These are phyloP conservation scores for Autographa gamma DNA, from an alignment of 2,888 invertebrate genomes.

Conservation along the genomic window DNA sequence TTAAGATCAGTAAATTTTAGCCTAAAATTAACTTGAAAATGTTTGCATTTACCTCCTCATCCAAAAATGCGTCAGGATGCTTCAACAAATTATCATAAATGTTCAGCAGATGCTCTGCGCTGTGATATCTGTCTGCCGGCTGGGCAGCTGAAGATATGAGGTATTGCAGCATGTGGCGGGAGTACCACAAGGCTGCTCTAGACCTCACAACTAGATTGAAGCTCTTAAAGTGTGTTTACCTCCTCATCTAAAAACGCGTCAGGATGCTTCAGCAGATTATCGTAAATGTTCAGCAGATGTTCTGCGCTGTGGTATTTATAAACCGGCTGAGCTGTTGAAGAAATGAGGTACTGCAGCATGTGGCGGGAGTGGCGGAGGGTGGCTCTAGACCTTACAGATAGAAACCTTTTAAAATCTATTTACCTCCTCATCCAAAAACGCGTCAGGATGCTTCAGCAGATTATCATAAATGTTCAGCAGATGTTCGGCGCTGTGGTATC, in stretches of 20 bases:
- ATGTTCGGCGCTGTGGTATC: constrained; percentile 89
- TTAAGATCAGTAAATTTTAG: too few relatives aligned
- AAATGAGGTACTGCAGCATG: constrained; percentile 87
- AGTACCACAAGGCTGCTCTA: too few relatives aligned
- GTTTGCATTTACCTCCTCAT: constrained; percentile 91
- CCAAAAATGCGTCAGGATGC: constrained; percentile 91
- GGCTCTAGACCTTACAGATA: background rate
- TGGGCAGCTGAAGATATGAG: constrained; percentile 77
- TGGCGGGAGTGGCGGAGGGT: constrained; percentile 89
- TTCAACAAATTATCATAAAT: constrained; percentile 81
- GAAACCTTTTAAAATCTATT: constrained; percentile 44
- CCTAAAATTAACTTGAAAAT: too few relatives aligned
- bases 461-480: constrained; percentile 89
- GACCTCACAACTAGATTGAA: background rate
- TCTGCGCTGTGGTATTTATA: constrained; percentile 89
- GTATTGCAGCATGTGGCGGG: constrained; percentile 89
- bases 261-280: constrained; percentile 81
- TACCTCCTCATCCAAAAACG: constrained; percentile 93
- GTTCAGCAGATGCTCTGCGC: constrained; percentile 91
- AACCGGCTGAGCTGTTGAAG: constrained; percentile 72
- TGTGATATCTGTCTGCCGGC: constrained; percentile 81
- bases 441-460: constrained; percentile 85
- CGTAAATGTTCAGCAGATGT: constrained; percentile 89
- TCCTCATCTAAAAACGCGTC: constrained; percentile 92
- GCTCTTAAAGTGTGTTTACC: constrained; percentile 80